These are phyloP conservation scores for Maniola jurtina DNA, from an alignment of 1,140 invertebrate species.

Conservation along the genomic window DNA sequence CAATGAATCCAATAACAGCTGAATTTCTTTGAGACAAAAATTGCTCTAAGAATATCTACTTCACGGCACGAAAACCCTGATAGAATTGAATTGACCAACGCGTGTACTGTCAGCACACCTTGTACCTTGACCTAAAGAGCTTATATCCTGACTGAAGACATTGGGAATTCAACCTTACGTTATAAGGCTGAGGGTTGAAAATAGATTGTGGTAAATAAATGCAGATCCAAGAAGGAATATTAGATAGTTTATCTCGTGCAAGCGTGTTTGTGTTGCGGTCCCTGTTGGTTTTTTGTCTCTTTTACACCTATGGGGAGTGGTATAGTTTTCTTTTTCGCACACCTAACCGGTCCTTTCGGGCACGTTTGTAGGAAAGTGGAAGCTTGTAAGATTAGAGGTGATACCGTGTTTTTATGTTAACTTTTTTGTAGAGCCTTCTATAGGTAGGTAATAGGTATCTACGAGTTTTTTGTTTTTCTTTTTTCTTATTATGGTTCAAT, in stretches of 20 bases:
- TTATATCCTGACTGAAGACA: constrained; percentile 21
- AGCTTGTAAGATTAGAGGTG: constrained; percentile 28
- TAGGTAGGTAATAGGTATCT: constrained; percentile 2
- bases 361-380: constrained; percentile 33
- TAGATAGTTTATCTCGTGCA: constrained; percentile 42
- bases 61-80: constrained; percentile 46
- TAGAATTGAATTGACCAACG: constrained; percentile 54
- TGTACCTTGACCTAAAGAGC: constrained; percentile 36
- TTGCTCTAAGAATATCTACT: constrained; percentile 32
- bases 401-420: constrained; percentile 18
- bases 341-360: constrained; percentile 48
- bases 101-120: constrained; percentile 52
- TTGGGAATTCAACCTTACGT: constrained; percentile 21
- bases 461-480: background rate
- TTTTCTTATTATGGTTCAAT: background rate
- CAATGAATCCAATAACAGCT: constrained; percentile 5
- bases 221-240: constrained; percentile 49
- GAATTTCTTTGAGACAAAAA: constrained; percentile 12
- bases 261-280: constrained; percentile 55
- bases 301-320: constrained; percentile 29
- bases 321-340: constrained; percentile 34
- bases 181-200: constrained; percentile 17
- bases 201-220: constrained; percentile 21
- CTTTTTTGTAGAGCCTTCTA: constrained; percentile 16
- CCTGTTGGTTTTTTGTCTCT: constrained; percentile 39